These are phyloP conservation scores for Henricia sp. DNA, from an alignment of 53 echinoderm and acorn worm species.

Conservation along the genomic window DNA sequence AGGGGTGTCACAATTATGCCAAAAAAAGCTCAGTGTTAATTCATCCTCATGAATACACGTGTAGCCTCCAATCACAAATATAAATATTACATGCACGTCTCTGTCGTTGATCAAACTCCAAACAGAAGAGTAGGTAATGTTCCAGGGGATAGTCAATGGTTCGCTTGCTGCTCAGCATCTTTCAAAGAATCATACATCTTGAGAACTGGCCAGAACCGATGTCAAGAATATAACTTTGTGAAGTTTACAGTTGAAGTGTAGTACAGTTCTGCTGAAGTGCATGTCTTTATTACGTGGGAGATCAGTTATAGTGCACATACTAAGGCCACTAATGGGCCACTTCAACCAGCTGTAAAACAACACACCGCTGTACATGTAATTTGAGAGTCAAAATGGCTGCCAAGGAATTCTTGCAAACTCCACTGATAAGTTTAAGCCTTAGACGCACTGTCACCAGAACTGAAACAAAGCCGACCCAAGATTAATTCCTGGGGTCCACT, in stretches of 20 bases:
- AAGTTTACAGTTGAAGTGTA: not conserved
- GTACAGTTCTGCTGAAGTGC: not conserved
- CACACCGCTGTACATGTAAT: not conserved
- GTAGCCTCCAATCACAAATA: no score
- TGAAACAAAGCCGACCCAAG: no score
- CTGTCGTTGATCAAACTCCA: constrained; percentile 41
- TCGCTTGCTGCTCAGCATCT: constrained; percentile 20
- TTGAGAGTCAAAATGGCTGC: not conserved
- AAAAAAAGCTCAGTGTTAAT: no score
- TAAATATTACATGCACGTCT: constrained; percentile 50
- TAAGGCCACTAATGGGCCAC: no score
- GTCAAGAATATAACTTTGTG: not conserved
- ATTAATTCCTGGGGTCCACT: no score
- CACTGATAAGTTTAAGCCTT: no score
- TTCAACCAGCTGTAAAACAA: not conserved
- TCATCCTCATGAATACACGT: no score
- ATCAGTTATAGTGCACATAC: no score
- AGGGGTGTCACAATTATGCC: no score
- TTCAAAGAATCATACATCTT: not conserved
- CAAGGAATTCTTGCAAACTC: not conserved
- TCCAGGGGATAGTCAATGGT: constrained; percentile 41
- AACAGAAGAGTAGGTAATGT: constrained; percentile 46
- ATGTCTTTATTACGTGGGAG: not conserved
- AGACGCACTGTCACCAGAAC: no score
- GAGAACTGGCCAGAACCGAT: not conserved